Evolutionary conservation across 2,113 vertebrate species (phyloP).

Genomic region (Istiophorus platypterus): DNA sequence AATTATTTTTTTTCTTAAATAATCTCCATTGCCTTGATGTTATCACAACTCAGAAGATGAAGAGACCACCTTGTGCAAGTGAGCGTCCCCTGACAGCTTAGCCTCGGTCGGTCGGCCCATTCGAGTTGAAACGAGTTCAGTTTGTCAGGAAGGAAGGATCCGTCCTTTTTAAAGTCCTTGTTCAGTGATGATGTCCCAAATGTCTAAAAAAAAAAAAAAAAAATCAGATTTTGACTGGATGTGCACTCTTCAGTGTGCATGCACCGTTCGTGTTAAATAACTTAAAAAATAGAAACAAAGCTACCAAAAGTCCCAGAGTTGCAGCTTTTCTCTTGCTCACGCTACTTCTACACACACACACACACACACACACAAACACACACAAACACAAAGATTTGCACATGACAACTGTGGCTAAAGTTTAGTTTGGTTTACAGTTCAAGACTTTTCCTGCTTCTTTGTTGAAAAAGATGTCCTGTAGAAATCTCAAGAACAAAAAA

Average conservation of each 20-base stretch:
- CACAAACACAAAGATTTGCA: too few species aligned
- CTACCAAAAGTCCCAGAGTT: constrained; percentile 27
- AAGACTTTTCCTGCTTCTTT: constrained; percentile 22
- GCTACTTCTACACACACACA: too few species aligned
- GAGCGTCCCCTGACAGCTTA: constrained; percentile 21
- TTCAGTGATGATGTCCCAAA: constrained; percentile 29
- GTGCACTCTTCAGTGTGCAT: constrained; percentile 34
- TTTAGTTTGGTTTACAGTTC: constrained; percentile 20
- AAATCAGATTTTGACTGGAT: constrained; percentile 19
- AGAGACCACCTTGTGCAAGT: constrained; percentile 36
- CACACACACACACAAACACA: too few species aligned
- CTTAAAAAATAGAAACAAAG: constrained; percentile 9
- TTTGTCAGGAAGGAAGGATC: constrained; percentile 31
- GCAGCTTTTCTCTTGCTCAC: constrained; percentile 30
- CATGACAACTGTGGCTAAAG: constrained; percentile 53
- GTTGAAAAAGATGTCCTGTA: constrained; percentile 34
- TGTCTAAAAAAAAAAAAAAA: neutral
- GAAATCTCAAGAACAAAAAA: constrained; percentile 23
- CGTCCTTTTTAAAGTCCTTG: constrained; percentile 4
- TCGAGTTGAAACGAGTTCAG: constrained; percentile 17
- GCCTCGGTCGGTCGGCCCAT: constrained; percentile 7
- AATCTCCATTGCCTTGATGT: constrained; percentile 53
- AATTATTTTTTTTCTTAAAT: too few species aligned
- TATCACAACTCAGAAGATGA: constrained; percentile 50
- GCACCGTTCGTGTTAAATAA: neutral